phyloP scores from a whole-genome alignment of 2,113 vertebrate genomes.

The Scalopus aquaticus region DNA sequence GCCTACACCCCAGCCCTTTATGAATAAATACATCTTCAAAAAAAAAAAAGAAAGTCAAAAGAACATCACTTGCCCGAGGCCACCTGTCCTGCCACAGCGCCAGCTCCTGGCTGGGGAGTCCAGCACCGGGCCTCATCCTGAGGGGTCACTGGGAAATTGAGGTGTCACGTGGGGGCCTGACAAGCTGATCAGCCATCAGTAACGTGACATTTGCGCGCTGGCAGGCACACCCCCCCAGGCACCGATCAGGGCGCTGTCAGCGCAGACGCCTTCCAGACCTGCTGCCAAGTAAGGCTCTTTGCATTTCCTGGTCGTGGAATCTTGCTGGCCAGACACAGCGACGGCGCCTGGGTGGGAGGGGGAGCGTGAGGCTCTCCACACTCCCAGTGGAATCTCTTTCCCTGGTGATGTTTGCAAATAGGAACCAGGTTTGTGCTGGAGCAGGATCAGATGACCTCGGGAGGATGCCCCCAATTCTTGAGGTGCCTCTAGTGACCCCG shows the following conservation, averaged over 20 bases:
- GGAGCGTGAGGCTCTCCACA: background rate
- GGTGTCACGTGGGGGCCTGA: background rate
- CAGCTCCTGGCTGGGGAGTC: rapidly evolving
- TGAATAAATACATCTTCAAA: too few relatives aligned
- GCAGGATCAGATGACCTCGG: background rate
- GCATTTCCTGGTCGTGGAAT: rapidly evolving
- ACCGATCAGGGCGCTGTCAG: too few relatives aligned
- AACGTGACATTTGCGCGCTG: background rate
- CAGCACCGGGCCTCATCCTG: background rate
- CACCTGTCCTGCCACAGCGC: background rate
- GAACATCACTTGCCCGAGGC: background rate
- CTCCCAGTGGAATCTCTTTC: background rate
- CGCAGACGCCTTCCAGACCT: background rate
- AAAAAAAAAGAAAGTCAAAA: background rate
- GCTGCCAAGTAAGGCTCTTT: background rate
- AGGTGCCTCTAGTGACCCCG: background rate
- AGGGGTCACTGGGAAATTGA: background rate
- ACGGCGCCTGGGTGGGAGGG: background rate
- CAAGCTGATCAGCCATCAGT: background rate
- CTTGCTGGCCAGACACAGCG: background rate
- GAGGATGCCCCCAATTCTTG: background rate
- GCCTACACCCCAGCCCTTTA: too few relatives aligned
- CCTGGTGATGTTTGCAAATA: background rate
- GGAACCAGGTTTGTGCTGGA: background rate
- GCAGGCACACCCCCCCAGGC: background rate